Evolutionary conservation across 1,140 invertebrate genomes (phyloP).

Genomic region (Drosophila tristis): DNA sequence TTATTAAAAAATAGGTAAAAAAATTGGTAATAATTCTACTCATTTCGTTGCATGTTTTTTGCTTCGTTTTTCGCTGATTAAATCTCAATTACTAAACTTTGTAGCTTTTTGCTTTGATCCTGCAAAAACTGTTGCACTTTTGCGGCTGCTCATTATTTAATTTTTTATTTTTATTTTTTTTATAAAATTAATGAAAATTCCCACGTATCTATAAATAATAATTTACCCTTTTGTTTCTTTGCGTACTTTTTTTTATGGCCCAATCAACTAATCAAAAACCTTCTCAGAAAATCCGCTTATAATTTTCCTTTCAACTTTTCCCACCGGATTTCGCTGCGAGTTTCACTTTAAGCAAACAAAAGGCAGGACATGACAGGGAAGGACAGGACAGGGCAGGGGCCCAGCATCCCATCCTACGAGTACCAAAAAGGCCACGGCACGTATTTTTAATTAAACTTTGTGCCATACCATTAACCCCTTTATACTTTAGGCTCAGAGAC

Average conservation of each 20-base stretch:
- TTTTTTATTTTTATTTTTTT: no score
- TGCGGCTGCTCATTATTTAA: not conserved
- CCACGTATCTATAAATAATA: conserved; percentile 14
- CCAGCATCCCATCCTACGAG: not conserved
- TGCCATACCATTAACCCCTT: conserved; percentile 60
- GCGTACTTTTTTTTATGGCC: not conserved
- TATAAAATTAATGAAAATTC: no score
- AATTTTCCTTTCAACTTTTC: conserved; percentile 44
- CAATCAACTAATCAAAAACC: conserved; percentile 44
- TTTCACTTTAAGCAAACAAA: conserved; percentile 52
- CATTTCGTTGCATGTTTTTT: no score
- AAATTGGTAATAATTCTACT: no score
- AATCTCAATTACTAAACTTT: not conserved
- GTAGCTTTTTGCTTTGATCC: not conserved
- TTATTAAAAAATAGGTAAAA: no score
- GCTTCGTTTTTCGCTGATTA: no score
- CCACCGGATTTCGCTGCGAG: conserved; percentile 28
- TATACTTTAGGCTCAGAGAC: conserved; percentile 26
- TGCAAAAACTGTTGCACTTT: not conserved
- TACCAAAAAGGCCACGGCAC: conserved; percentile 9
- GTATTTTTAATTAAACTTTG: conserved; percentile 76
- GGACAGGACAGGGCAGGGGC: no score
- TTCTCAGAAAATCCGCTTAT: conserved; percentile 30
- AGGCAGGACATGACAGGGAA: not conserved
- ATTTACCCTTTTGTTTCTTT: conserved; percentile 1